Conservation (phyloP, 2,888 invertebrate species). For the Chrysolina americana region DNA sequence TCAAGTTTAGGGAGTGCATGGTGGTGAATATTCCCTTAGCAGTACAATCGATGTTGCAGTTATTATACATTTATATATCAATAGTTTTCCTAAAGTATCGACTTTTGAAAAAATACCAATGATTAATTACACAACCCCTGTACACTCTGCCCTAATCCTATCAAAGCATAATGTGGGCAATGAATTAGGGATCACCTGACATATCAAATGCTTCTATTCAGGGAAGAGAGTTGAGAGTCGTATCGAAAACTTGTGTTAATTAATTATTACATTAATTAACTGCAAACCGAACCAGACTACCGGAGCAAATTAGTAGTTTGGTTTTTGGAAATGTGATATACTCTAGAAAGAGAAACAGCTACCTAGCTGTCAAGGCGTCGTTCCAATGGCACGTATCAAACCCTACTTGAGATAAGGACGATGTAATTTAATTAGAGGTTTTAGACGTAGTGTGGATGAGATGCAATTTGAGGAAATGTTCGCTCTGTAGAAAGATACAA, state of each 20-base stretch:
- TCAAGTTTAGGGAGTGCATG: too few relatives aligned
- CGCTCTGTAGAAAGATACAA: too few relatives aligned
- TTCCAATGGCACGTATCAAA: neutral
- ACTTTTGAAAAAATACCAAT: neutral
- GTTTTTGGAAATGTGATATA: conserved; percentile 12
- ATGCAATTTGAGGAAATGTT: neutral
- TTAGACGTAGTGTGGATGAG: neutral
- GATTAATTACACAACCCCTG: neutral
- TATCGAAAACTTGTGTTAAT: conserved; percentile 24
- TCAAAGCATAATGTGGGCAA: conserved; percentile 6
- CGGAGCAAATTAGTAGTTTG: neutral
- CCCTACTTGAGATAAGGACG: neutral
- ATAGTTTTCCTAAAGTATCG: too few relatives aligned
- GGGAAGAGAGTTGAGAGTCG: neutral
- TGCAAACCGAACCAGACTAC: conserved; percentile 11
- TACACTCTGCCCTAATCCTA: neutral
- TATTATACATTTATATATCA: too few relatives aligned
- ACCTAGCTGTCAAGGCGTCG: neutral
- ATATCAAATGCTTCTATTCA: conserved; percentile 9
- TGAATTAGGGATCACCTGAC: conserved; percentile 13
- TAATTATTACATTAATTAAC: conserved; percentile 23
- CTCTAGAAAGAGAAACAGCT: neutral
- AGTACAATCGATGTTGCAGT: too few relatives aligned
- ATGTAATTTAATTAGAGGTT: conserved; percentile 17
- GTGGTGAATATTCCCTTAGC: too few relatives aligned